Conservation (phyloP, 2,113 vertebrate species). For the Hyperopisus bebe region DNA sequence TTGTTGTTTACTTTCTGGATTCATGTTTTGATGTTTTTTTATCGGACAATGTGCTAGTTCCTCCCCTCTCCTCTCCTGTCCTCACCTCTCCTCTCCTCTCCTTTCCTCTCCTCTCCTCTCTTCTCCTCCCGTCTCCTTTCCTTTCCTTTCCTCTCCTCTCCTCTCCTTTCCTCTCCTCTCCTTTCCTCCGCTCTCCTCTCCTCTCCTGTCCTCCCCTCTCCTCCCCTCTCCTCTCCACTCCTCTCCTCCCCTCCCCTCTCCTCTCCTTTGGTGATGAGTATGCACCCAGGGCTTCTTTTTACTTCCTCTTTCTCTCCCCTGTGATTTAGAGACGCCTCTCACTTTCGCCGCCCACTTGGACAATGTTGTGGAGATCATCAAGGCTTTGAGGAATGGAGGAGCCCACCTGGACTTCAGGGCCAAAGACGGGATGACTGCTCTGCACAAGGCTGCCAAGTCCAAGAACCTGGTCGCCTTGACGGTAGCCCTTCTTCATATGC, state of each 20-base stretch:
- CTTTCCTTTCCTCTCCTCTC: too few relatives aligned
- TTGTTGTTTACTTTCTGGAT: not conserved
- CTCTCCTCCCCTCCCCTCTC: not conserved
- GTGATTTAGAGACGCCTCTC: constrained; percentile 74
- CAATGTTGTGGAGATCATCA: constrained; percentile 69
- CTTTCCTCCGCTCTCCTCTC: too few relatives aligned
- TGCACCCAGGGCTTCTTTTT: not conserved
- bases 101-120: too few relatives aligned
- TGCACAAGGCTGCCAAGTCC: constrained; percentile 82
- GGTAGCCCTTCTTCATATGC: constrained; percentile 52
- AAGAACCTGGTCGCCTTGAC: constrained; percentile 74
- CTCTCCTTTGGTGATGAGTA: not conserved
- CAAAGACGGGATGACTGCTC: constrained; percentile 83
- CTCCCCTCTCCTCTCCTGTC: not conserved
- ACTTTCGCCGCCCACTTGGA: constrained; percentile 78
- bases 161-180: too few relatives aligned
- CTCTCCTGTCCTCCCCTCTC: accelerated
- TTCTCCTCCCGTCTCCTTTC: too few relatives aligned
- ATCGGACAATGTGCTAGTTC: not conserved
- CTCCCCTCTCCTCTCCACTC: not conserved
- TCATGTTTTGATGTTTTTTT: not conserved
- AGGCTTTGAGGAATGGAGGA: constrained; percentile 77
- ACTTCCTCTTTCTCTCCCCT: not conserved
- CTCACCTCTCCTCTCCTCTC: accelerated
- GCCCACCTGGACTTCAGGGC: constrained; percentile 92